Evolutionary conservation across 2,797 vertebrate species (phyloP).

Genomic region (Coccyzus lansbergi): DNA sequence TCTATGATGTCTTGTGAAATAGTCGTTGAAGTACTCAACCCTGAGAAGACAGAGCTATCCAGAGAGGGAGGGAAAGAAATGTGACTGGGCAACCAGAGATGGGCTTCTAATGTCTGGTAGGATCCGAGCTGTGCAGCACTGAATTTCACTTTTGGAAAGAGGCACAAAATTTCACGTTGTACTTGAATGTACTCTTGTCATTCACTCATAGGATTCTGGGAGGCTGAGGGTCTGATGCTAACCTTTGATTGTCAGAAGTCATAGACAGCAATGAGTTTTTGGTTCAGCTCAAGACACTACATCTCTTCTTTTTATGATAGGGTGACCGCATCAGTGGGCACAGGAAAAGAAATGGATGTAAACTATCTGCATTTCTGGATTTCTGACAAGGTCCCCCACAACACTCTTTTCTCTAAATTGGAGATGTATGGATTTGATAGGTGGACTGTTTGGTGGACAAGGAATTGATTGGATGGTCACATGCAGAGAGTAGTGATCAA

Average conservation of each 20-base stretch:
- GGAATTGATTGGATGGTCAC: too few relatives aligned
- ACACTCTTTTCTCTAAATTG: too few relatives aligned
- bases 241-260: neutral
- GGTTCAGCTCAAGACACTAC: neutral
- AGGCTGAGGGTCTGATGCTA: neutral
- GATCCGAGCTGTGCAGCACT: neutral
- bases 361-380: too few relatives aligned
- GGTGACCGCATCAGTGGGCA: too few relatives aligned
- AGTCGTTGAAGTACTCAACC: neutral
- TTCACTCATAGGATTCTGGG: neutral
- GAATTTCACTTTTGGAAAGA: neutral
- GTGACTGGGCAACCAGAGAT: too few relatives aligned
- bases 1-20: neutral
- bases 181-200: neutral
- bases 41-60: neutral
- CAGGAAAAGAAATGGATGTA: too few relatives aligned
- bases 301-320: neutral
- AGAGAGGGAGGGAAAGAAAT: neutral
- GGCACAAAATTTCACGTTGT: neutral
- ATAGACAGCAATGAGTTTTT: neutral
- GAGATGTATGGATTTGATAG: too few relatives aligned
- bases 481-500: too few relatives aligned
- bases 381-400: too few relatives aligned
- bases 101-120: accelerated
- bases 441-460: too few relatives aligned